Percentiles rank a stretch among this genome's conserved stretches.
Evolutionary conservation across 2,888 invertebrate species (phyloP).

Genomic region (Ichneumoninae sp.): DNA sequence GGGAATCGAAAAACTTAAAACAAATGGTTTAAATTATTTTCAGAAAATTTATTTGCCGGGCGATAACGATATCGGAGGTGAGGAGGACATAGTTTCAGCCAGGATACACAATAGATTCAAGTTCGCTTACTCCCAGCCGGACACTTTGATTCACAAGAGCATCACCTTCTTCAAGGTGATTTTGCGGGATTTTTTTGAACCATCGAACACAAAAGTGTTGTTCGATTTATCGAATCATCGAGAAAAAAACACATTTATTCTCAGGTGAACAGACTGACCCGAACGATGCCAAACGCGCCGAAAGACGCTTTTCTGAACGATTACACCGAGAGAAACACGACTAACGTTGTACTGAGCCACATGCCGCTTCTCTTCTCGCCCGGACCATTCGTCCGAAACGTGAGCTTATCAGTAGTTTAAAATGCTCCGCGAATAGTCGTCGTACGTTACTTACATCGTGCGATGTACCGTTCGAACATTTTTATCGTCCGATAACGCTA

Average conservation of each 20-base stretch:
- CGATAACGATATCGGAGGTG: constrained; percentile 99
- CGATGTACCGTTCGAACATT: neutral
- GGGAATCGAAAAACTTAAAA: constrained; percentile 19
- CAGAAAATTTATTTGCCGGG: constrained; percentile 95
- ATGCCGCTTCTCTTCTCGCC: constrained; percentile 88
- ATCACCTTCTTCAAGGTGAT: constrained; percentile 90
- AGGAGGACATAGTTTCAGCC: constrained; percentile 89
- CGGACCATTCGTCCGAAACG: constrained; percentile 85
- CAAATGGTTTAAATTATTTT: constrained; percentile 70
- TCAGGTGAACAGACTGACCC: constrained; percentile 87
- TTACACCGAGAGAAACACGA: constrained; percentile 84
- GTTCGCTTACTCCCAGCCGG: constrained; percentile 86
- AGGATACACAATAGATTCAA: constrained; percentile 91
- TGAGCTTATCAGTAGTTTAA: constrained; percentile 73
- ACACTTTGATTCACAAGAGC: constrained; percentile 87
- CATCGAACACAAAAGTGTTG: neutral
- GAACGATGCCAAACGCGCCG: constrained; percentile 86
- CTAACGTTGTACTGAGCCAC: constrained; percentile 90
- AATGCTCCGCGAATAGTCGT: constrained; percentile 10
- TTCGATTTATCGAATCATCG: neutral
- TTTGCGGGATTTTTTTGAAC: neutral
- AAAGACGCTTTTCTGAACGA: constrained; percentile 83
- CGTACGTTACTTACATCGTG: neutral
- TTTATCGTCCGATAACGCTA: neutral
- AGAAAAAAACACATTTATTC: neutral